Evolutionary conservation across 2,113 vertebrate species (phyloP).

Genomic region (Lynx canadensis): DNA sequence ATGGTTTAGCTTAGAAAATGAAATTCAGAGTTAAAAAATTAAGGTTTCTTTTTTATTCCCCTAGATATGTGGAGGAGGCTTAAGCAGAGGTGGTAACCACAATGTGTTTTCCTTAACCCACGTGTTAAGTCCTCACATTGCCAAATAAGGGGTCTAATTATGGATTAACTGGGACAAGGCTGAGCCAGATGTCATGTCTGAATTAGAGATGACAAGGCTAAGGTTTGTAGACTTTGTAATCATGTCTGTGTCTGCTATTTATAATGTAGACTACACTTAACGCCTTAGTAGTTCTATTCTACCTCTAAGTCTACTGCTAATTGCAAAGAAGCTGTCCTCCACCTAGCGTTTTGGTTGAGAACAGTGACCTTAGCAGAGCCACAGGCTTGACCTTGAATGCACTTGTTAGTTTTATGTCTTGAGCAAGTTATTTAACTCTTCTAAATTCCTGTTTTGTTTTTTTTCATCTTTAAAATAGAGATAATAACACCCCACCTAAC

Average conservation of each 20-base stretch:
- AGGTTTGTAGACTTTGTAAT: not conserved
- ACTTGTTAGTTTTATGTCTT: not conserved
- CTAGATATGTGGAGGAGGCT: not conserved
- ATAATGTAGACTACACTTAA: not conserved
- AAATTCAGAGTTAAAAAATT: slow-evolving; percentile 15
- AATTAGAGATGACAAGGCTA: not conserved
- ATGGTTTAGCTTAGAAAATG: not conserved
- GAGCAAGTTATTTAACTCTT: not conserved
- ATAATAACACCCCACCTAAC: not conserved
- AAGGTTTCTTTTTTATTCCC: not conserved
- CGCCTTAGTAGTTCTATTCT: not conserved
- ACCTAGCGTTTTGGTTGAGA: not conserved
- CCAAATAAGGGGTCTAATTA: not conserved
- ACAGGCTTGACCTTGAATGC: not conserved
- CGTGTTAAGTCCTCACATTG: not conserved
- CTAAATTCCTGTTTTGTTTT: not conserved
- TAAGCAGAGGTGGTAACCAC: not conserved
- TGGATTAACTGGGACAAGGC: not conserved
- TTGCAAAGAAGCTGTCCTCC: not conserved
- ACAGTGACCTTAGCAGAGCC: not conserved
- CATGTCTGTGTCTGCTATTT: not conserved
- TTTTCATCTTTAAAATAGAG: not conserved
- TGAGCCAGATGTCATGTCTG: slow-evolving; percentile 12
- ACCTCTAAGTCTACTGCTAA: not conserved
- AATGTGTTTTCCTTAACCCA: not conserved